Base-by-base conservation (phyloP, 1,140 invertebrate genomes). In the Leptoteleia sp. region DNA sequence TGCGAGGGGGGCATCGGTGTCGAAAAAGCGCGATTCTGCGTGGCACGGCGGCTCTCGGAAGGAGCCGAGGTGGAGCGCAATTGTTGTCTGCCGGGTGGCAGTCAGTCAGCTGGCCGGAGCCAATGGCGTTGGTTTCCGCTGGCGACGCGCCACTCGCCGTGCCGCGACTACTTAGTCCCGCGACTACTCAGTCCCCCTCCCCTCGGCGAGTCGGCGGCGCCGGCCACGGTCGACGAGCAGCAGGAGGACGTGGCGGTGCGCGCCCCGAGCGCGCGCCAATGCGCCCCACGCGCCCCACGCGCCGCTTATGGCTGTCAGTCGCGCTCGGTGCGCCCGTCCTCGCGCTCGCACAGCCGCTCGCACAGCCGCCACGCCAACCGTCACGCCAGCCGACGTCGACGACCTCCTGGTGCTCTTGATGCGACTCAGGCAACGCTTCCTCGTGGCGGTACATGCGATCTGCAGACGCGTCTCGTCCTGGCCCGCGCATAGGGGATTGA, bases 281-380 rank as follows among this genome's bases (percentile, higher is more conserved):
- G 22, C 3, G 22, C 3, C 22, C 22, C 22, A 25, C 22, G 22
- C 22, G 22, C 75, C 83, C 77, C 83, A 83, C 82, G 80, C 81
- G 64, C 37, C 81, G 71, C 75, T 83, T 76, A 86, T 83, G 84
- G 84, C 75, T 84, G 83, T 83, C 83, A 85, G 85, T 84, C 82
- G 82, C 79, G 67, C 61, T 84, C 75, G 72, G 83, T 82, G 72
- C 82, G 83, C 55, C 75, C 72, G 78, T 67, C 81, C 48, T 76
- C 76, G 79, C 62, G 83, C 73, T 77, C 81, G 61, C 55, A 79
- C 80, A 75, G 54, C 67, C 42, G 71, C 71, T 67, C 81, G 61
- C 55, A 79, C 80, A 75, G 54, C 67, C 42, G 71, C 71, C 62
- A n/a, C n/a, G n/a, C n/a, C n/a, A n/a, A n/a, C n/a, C n/a, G n/a